phyloP scores from a whole-genome alignment of 2,888 invertebrate species.

The Sialis lutaria region DNA sequence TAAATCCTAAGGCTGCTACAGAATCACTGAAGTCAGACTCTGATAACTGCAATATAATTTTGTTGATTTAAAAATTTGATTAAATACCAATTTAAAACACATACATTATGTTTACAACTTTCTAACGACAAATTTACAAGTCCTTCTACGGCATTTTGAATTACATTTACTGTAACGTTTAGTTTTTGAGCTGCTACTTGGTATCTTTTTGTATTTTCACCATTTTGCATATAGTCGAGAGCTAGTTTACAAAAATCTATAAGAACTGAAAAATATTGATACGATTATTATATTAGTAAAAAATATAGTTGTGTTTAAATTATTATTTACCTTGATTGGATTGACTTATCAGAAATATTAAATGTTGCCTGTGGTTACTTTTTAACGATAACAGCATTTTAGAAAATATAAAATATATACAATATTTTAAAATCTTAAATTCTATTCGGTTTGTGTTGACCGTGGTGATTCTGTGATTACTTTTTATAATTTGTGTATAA shows the following conservation, averaged over 20 bases:
- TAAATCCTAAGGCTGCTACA: conserved; percentile 34
- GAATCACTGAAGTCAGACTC: conserved; percentile 29
- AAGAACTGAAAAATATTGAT: conserved; percentile 32
- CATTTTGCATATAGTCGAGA: conserved; percentile 46
- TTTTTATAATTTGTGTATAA: not conserved
- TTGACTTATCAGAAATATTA: conserved; percentile 31
- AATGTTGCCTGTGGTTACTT: conserved; percentile 37
- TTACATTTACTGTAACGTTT: conserved; percentile 29
- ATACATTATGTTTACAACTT: conserved; percentile 50
- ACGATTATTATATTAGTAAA: too few relatives aligned
- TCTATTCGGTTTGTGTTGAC: too few relatives aligned
- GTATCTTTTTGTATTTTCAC: conserved; percentile 43
- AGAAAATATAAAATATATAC: not conserved
- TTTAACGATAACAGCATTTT: conserved; percentile 29
- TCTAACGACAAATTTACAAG: conserved; percentile 55
- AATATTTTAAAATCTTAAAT: too few relatives aligned
- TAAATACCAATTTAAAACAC: conserved; percentile 12
- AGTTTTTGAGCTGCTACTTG: conserved; percentile 45
- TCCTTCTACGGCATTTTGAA: conserved; percentile 51
- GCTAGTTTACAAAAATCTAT: conserved; percentile 54
- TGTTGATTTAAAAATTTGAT: not conserved
- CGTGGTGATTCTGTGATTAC: not conserved
- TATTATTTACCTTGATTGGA: conserved; percentile 27
- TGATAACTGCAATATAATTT: conserved; percentile 22
- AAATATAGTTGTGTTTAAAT: conserved; percentile 1